Evolutionary conservation across 2,888 invertebrate genomes (phyloP).

Genomic region (Melieria picta): DNA sequence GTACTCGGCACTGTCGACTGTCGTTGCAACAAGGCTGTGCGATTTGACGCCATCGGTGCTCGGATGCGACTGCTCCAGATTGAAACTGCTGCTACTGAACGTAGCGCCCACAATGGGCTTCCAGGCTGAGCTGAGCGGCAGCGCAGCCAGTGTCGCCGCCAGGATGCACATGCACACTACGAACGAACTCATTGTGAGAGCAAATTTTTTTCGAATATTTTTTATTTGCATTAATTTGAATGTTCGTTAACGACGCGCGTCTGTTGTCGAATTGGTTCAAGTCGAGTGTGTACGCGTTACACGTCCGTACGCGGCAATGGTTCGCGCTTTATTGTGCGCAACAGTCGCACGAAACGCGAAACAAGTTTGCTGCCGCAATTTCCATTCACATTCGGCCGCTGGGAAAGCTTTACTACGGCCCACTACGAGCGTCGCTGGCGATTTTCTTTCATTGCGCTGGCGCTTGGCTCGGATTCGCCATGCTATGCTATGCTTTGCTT

Average conservation of each 20-base stretch:
- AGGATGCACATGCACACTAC: not conserved
- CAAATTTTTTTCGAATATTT: constrained; percentile 12
- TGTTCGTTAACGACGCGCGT: not conserved
- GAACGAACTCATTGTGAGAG: not conserved
- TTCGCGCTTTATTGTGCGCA: constrained; percentile 42
- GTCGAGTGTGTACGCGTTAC: constrained; percentile 20
- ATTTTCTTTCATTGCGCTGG: constrained; percentile 13
- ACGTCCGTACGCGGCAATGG: constrained; percentile 44
- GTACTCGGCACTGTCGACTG: constrained; percentile 11
- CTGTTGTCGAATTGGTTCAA: not conserved
- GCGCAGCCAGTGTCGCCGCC: not conserved
- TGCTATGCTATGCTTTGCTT: too few species aligned
- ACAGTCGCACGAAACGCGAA: too few species aligned
- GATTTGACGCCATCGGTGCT: constrained; percentile 48
- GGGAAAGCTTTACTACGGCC: constrained; percentile 6
- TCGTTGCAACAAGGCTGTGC: constrained; percentile 4
- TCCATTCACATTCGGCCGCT: not conserved
- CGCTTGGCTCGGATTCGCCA: too few species aligned
- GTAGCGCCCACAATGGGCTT: constrained; percentile 53
- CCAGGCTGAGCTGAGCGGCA: constrained; percentile 45
- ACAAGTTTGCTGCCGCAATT: constrained; percentile 22
- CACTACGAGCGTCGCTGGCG: constrained; percentile 9
- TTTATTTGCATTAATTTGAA: not conserved
- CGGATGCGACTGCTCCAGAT: constrained; percentile 62
- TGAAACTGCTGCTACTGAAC: constrained; percentile 50